Evolutionary conservation across 2,113 vertebrate genomes (phyloP), one percentile per base, ranked within the genome.

Genomic region (Zosterops lateralis): DNA sequence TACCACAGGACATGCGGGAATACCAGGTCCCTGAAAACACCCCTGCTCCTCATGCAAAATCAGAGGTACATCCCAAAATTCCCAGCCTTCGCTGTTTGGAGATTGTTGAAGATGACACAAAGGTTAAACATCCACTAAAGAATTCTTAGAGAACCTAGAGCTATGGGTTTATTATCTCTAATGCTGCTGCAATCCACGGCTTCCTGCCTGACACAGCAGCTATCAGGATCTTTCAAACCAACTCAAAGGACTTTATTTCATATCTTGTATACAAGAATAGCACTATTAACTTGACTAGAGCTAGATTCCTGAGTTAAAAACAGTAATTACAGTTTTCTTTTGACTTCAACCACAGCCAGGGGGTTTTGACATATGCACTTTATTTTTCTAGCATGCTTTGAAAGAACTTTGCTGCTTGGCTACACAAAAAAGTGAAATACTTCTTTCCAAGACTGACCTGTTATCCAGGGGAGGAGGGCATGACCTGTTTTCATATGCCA

Each of bases 341-440:
- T 83, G 36, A 94, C 51, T 94, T 87, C 66, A 78, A 44, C 42
- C 45, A 88, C n/a, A 87, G 51, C 44, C 75, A 79, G 36, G 11
- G 47, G 19, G 8, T 73, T 91, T 78, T 95, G 80, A 93, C 81
- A 88, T 6, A 82, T 40, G 32, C 9, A n/a, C 40, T 84, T 87
- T 28, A 65, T 67, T 96, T 87, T 89, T 89, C 58, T 34, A 58
- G 47, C 0, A 0, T n/a, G 61, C n/a, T 90, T 78, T 81, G 76
- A 72, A 90, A 62, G 56, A 94, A 91, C 31, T 57, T 88, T 73
- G 61, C 44, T 79, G 92, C 87, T 89, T 94, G 93, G 81, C 57
- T 96, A 92, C 34, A 24, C 84, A 94, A 86, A 93, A 92, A 85
- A 21, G 58, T 40, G 76, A 83, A 81, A 83, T 50, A 87, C 21